Percentiles rank a stretch among this genome's conserved stretches.
phyloP scores from a whole-genome alignment of 2,113 vertebrate genomes.

The Bufo bufo region DNA sequence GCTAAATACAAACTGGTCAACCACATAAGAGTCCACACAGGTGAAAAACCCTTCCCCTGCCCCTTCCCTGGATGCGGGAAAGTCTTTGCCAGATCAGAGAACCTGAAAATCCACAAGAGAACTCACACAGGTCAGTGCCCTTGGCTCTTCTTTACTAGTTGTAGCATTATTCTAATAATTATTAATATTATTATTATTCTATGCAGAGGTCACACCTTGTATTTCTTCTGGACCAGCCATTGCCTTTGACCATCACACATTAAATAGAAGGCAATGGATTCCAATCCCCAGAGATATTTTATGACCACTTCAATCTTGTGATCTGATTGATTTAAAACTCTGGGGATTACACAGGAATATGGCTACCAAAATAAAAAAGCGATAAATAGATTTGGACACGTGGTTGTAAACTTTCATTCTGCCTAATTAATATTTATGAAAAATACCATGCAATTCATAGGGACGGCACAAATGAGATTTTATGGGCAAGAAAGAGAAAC shows the following conservation, averaged over 20 bases:
- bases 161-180: neutral
- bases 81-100: slow-evolving; percentile 98
- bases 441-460: slow-evolving; percentile 38
- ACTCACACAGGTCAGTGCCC: slow-evolving; percentile 96
- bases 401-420: slow-evolving; percentile 53
- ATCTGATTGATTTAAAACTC: slow-evolving; percentile 57
- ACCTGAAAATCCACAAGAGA: slow-evolving; percentile 99
- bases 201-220: neutral
- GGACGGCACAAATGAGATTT: slow-evolving; percentile 33
- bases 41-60: slow-evolving; percentile 98
- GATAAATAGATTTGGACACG: slow-evolving; percentile 53
- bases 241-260: slow-evolving; percentile 28
- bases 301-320: slow-evolving; percentile 50
- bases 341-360: slow-evolving; percentile 44
- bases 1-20: slow-evolving; percentile 99
- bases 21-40: slow-evolving; percentile 98
- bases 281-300: slow-evolving; percentile 56
- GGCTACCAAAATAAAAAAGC: neutral
- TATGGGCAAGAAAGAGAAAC: slow-evolving; percentile 43
- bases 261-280: slow-evolving; percentile 52
- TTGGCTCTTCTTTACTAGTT: neutral
- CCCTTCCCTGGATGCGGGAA: slow-evolving; percentile 98
- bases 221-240: neutral
- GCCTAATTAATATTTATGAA: slow-evolving; percentile 57
- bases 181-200: neutral